These are phyloP conservation scores for Leucophora obtusa DNA, from an alignment of 2,888 invertebrate genomes.

Conservation along the genomic window DNA sequence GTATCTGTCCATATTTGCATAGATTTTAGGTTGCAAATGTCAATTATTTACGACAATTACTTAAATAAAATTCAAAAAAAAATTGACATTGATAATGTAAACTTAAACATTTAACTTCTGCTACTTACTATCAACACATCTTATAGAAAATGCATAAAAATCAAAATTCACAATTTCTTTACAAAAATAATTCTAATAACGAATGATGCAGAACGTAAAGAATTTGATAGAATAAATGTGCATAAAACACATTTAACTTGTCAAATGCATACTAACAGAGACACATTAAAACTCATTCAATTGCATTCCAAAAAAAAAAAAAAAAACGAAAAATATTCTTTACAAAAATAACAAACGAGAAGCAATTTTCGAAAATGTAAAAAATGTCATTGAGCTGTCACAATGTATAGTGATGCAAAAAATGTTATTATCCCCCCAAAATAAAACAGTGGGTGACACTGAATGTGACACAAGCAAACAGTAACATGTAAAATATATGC, in stretches of 20 bases:
- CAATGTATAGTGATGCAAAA: constrained; percentile 69
- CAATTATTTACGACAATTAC: too few species aligned
- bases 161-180: constrained; percentile 35
- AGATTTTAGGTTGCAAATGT: too few species aligned
- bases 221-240: constrained; percentile 47
- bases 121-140: neutral
- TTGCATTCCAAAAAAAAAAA: constrained; percentile 1
- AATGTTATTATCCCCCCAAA: constrained; percentile 33
- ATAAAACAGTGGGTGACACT: constrained; percentile 56
- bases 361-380: constrained; percentile 76
- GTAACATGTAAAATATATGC: neutral
- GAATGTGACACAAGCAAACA: constrained; percentile 54
- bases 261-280: constrained; percentile 29
- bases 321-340: constrained; percentile 23
- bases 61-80: neutral
- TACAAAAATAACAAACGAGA: constrained; percentile 68
- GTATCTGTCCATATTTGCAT: too few species aligned
- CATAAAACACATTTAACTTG: constrained; percentile 57
- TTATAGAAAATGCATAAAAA: constrained; percentile 11
- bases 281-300: neutral
- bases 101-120: constrained; percentile 30
- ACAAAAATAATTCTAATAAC: neutral
- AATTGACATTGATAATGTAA: constrained; percentile 22
- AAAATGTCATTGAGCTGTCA: constrained; percentile 77
- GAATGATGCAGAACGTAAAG: constrained; percentile 35